Percentiles rank a stretch among this genome's conserved stretches.
Conservation (phyloP, 1,140 invertebrate species). For the Bicyclus anynana region DNA sequence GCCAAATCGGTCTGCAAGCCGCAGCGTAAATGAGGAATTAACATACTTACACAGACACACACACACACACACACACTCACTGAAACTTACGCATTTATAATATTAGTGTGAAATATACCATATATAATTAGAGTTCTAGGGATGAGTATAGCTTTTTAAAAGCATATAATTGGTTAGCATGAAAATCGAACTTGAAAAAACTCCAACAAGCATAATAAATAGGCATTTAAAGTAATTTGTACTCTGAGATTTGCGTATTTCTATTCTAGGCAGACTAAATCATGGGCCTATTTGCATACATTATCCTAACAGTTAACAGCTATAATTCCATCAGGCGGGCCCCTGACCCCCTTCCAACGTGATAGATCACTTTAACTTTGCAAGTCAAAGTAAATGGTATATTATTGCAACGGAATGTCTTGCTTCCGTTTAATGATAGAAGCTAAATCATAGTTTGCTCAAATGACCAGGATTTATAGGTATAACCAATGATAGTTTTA, state of each 20-base stretch:
- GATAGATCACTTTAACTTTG: slow-evolving; percentile 24
- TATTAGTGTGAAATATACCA: too few relatives aligned
- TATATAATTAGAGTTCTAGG: too few relatives aligned
- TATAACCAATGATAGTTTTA: too few relatives aligned
- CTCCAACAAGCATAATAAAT: too few relatives aligned
- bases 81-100: too few relatives aligned
- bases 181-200: too few relatives aligned
- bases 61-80: too few relatives aligned
- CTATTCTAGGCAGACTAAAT: not conserved
- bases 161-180: too few relatives aligned
- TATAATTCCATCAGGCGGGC: slow-evolving; percentile 7
- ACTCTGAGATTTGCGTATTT: not conserved
- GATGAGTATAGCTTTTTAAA: too few relatives aligned
- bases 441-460: slow-evolving; percentile 12
- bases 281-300: slow-evolving; percentile 5
- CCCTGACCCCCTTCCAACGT: slow-evolving; percentile 15
- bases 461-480: not conserved
- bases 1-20: too few relatives aligned
- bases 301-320: slow-evolving; percentile 9
- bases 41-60: too few relatives aligned
- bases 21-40: too few relatives aligned
- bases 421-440: slow-evolving; percentile 12
- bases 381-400: slow-evolving; percentile 19
- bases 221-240: not conserved
- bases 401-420: slow-evolving; percentile 12